phyloP scores from a whole-genome alignment of 2,888 invertebrate species.

The Xiphydria camelus region DNA sequence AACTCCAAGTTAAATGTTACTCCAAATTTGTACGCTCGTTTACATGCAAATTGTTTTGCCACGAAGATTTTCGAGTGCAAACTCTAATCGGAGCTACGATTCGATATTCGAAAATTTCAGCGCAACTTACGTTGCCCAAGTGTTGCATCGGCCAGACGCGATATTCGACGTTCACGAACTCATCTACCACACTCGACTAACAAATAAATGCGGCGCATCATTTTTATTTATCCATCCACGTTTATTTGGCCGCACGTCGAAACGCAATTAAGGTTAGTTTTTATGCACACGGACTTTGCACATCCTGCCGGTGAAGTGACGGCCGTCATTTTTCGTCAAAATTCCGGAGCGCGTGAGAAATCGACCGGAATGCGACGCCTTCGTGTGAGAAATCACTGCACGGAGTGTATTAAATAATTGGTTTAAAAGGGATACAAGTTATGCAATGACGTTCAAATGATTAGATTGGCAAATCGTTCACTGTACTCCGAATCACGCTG shows the following conservation, averaged over 20 bases:
- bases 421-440: conserved; percentile 25
- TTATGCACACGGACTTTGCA: conserved; percentile 28
- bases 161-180: background rate
- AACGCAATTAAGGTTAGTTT: conserved; percentile 39
- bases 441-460: conserved; percentile 36
- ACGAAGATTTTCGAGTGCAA: too few relatives aligned
- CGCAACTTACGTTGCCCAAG: too few relatives aligned
- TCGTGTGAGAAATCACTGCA: conserved; percentile 30
- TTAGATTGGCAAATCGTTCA: conserved; percentile 40
- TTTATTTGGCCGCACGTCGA: conserved; percentile 1
- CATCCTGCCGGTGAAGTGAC: conserved; percentile 37
- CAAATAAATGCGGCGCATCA: conserved; percentile 7
- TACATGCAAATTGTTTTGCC: too few relatives aligned
- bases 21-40: too few relatives aligned
- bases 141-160: too few relatives aligned
- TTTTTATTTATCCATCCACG: conserved; percentile 9
- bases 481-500: conserved; percentile 8
- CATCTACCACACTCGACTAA: background rate
- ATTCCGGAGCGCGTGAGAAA: conserved; percentile 8
- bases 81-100: too few relatives aligned
- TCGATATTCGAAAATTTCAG: too few relatives aligned
- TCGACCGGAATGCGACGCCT: conserved; percentile 30
- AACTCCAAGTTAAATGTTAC: too few relatives aligned
- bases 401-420: conserved; percentile 27
- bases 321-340: conserved; percentile 32